These are phyloP conservation scores for Pelecanus crispus DNA, from an alignment of 2,113 vertebrate species.

Conservation along the genomic window DNA sequence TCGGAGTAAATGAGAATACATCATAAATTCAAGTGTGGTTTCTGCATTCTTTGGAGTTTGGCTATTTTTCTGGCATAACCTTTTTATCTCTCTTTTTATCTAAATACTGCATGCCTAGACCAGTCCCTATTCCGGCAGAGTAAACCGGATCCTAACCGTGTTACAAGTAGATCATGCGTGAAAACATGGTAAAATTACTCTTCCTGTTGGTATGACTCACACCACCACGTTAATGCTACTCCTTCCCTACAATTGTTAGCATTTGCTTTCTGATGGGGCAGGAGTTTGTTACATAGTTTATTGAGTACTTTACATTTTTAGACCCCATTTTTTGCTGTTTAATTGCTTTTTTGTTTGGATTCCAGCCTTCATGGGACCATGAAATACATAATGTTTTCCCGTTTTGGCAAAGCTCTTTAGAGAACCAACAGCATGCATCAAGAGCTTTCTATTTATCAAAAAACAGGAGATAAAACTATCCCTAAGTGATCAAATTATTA, in stretches of 20 bases:
- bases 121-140: no score
- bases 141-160: neutral
- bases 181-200: neutral
- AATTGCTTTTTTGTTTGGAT: neutral
- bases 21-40: neutral
- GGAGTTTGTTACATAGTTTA: neutral
- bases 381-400: neutral
- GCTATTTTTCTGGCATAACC: accelerated
- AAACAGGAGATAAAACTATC: neutral
- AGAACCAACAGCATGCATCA: neutral
- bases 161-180: neutral
- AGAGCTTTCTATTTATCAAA: neutral
- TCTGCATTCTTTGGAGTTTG: neutral
- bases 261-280: neutral
- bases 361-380: neutral
- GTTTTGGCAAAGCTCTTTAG: neutral
- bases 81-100: neutral
- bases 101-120: neutral
- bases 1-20: neutral
- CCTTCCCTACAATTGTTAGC: neutral
- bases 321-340: accelerated
- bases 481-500: neutral
- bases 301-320: neutral
- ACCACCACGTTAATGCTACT: neutral
- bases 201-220: neutral